phyloP scores from a whole-genome alignment of 2,888 invertebrate genomes.

The Hydrotaea diabolus region DNA sequence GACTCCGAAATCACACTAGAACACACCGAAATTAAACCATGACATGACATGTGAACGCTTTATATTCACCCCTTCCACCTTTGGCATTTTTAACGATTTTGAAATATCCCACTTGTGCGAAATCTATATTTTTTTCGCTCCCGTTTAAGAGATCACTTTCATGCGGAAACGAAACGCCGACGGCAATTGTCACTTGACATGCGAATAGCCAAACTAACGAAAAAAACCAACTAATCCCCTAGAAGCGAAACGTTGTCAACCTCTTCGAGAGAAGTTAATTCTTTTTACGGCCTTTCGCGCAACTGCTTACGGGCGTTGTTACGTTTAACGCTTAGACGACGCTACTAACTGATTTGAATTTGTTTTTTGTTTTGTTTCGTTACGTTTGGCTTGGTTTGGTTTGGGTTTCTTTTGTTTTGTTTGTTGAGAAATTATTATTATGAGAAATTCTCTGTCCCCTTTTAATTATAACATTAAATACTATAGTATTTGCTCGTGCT shows the following conservation, averaged over 20 bases:
- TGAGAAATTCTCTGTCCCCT: conserved; percentile 51
- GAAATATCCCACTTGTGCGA: too few species aligned
- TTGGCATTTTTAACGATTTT: too few species aligned
- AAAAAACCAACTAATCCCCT: neutral
- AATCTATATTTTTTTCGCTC: neutral
- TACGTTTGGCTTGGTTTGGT: neutral
- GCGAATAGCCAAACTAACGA: conserved; percentile 11
- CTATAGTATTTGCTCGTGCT: conserved; percentile 47
- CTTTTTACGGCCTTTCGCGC: neutral
- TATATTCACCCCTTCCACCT: neutral
- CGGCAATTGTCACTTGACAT: conserved; percentile 41
- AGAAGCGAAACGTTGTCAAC: neutral
- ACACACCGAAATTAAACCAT: conserved; percentile 20
- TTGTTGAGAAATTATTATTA: conserved; percentile 43
- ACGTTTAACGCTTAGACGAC: conserved; percentile 50
- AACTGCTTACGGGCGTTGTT: conserved; percentile 42
- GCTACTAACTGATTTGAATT: conserved; percentile 61
- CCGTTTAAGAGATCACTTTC: neutral
- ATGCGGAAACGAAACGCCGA: conserved; percentile 2
- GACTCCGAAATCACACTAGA: neutral
- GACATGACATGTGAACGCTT: neutral
- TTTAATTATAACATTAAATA: conserved; percentile 63
- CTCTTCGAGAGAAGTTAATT: too few species aligned
- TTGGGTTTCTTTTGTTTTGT: conserved; percentile 16
- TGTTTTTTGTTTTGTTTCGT: neutral